Conservation (phyloP, 1,140 invertebrate genomes). For the Akabosia matsudoensis region DNA sequence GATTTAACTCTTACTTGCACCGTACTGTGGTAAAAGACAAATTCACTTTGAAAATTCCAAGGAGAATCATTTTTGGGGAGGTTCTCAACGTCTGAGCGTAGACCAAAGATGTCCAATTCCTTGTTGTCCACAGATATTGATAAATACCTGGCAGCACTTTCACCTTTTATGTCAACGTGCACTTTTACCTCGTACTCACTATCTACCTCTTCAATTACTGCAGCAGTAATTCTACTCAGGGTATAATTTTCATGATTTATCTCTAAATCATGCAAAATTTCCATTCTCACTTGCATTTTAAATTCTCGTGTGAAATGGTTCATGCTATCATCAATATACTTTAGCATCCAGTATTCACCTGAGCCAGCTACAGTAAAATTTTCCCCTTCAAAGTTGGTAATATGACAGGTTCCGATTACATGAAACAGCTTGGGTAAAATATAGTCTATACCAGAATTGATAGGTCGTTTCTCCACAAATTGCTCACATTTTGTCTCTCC, state of each 20-base stretch:
- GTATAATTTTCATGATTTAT: background rate
- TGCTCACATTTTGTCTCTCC: background rate
- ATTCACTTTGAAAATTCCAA: background rate
- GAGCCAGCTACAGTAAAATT: background rate
- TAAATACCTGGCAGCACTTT: background rate
- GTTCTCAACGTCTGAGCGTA: background rate
- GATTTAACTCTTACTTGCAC: background rate
- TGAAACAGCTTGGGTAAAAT: background rate
- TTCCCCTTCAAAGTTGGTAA: background rate
- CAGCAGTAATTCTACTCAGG: background rate
- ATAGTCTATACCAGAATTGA: background rate
- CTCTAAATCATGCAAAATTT: background rate
- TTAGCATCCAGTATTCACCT: background rate
- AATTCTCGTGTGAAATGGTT: background rate
- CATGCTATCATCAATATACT: background rate
- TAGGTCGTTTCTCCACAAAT: background rate
- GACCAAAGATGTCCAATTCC: background rate
- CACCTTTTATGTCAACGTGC: background rate
- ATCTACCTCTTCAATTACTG: background rate
- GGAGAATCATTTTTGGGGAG: background rate
- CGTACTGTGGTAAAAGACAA: background rate
- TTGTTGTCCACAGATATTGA: background rate
- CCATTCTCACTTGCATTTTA: slow-evolving; percentile 2
- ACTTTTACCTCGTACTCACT: background rate
- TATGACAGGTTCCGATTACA: background rate